phyloP scores from a whole-genome alignment of 2,888 invertebrate species.

The Clivina fossor region DNA sequence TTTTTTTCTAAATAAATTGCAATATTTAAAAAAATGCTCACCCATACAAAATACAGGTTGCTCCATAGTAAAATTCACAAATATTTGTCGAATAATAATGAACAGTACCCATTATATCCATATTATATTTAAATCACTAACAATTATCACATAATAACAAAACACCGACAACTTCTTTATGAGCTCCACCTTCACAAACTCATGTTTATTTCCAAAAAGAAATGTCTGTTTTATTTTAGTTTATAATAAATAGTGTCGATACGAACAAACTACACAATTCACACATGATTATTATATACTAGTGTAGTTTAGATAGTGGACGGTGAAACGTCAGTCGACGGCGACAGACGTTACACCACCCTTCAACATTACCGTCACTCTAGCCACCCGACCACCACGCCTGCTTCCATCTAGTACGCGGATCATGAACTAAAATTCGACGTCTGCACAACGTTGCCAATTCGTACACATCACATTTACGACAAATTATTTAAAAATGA shows the following conservation, averaged over 20 bases:
- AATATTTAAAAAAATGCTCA: slow-evolving; percentile 42
- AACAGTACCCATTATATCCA: slow-evolving; percentile 29
- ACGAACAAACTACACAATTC: slow-evolving; percentile 11
- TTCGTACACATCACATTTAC: neutral
- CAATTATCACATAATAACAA: slow-evolving; percentile 32
- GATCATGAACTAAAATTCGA: slow-evolving; percentile 24
- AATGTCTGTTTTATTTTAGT: slow-evolving; percentile 18
- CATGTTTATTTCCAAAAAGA: slow-evolving; percentile 6
- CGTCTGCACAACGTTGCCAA: slow-evolving; percentile 22
- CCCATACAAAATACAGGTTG: slow-evolving; percentile 50
- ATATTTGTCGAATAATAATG: slow-evolving; percentile 37
- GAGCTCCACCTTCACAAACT: slow-evolving; percentile 16
- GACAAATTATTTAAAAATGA: neutral
- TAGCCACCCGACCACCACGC: slow-evolving; percentile 7
- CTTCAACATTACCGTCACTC: slow-evolving; percentile 24
- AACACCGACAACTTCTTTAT: slow-evolving; percentile 22
- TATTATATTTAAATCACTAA: slow-evolving; percentile 25
- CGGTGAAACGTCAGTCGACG: slow-evolving; percentile 30
- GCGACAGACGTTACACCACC: slow-evolving; percentile 31
- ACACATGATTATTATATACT: slow-evolving; percentile 27
- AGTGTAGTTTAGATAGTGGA: slow-evolving; percentile 27
- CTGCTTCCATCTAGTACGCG: slow-evolving; percentile 20
- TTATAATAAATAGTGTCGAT: slow-evolving; percentile 5
- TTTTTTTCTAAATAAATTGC: neutral
- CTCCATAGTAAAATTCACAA: slow-evolving; percentile 48